Evolutionary conservation across 2,113 vertebrate genomes (phyloP).

Genomic region (Callospermophilus lateralis): DNA sequence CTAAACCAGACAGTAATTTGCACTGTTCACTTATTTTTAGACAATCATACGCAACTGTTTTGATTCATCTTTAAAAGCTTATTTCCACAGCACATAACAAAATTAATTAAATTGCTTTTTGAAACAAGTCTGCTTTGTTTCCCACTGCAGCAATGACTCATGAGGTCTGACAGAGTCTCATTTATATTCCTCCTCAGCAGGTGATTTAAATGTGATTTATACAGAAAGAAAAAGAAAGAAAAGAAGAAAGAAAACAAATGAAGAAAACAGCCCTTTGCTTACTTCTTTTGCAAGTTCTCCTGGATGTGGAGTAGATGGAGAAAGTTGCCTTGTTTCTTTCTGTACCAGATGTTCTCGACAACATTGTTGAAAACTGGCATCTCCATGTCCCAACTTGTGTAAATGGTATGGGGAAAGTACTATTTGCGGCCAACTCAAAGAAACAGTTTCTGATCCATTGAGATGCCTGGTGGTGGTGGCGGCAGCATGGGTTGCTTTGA

Average conservation of each 20-base stretch:
- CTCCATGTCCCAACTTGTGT: background rate
- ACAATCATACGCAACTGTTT: slow-evolving; percentile 80
- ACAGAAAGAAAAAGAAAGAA: slow-evolving; percentile 74
- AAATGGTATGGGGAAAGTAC: background rate
- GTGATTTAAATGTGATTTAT: slow-evolving; percentile 86
- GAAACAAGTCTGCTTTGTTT: slow-evolving; percentile 84
- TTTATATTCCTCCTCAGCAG: slow-evolving; percentile 86
- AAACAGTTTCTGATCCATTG: background rate
- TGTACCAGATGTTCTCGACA: background rate
- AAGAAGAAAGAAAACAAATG: background rate
- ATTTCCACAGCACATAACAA: slow-evolving; percentile 82
- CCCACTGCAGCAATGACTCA: slow-evolving; percentile 86
- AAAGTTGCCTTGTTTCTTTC: background rate
- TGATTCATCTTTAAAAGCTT: slow-evolving; percentile 82
- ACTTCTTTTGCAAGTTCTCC: slow-evolving; percentile 58
- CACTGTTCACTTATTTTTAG: slow-evolving; percentile 82
- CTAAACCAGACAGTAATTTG: slow-evolving; percentile 71
- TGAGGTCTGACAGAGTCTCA: slow-evolving; percentile 75
- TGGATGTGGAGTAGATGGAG: background rate
- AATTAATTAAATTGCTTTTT: slow-evolving; percentile 86
- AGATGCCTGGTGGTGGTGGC: background rate
- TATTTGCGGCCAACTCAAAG: background rate
- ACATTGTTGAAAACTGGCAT: background rate
- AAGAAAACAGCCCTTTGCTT: slow-evolving; percentile 42
- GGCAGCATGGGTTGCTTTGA: background rate